Percentiles rank a stretch among this genome's conserved stretches.
phyloP scores from a whole-genome alignment of 1,140 invertebrate genomes.

The Babylonia areolata region DNA sequence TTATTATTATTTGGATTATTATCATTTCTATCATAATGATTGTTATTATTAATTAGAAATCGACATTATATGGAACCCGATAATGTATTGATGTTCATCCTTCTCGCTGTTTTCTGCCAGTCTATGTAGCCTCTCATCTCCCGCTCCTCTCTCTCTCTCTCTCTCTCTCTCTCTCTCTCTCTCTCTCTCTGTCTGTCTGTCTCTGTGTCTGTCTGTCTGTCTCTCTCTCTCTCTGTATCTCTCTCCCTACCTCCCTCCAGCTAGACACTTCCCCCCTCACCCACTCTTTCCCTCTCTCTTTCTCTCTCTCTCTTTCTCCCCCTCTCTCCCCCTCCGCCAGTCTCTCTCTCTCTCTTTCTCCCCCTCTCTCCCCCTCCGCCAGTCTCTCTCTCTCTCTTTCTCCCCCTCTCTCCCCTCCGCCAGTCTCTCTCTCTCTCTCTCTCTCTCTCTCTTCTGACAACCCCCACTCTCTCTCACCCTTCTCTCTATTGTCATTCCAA shows the following conservation, averaged over 20 bases:
- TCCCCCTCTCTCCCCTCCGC: background rate
- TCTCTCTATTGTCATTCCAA: too few species aligned
- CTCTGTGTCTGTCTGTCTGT: background rate
- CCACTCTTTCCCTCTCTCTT: background rate
- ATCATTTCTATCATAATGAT: too few species aligned
- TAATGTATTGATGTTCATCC: too few species aligned
- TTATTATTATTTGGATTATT: too few species aligned
- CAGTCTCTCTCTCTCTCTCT: constrained; percentile 13
- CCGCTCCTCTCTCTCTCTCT: background rate
- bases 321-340: too few species aligned
- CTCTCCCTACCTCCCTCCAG: background rate
- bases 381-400: background rate
- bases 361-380: background rate
- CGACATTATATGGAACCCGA: too few species aligned
- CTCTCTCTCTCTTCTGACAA: too few species aligned
- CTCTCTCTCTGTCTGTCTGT: background rate
- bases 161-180: background rate
- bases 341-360: background rate
- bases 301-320: constrained; percentile 8
- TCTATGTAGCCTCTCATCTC: too few species aligned
- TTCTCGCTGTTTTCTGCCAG: too few species aligned
- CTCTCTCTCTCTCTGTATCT: background rate
- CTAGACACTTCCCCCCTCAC: background rate
- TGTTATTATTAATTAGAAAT: too few species aligned
- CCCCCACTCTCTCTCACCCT: too few species aligned